A percentile compares a stretch with the other conserved stretches of the same genome.
Conservation (phyloP, 2,113 vertebrate species). For the Urocitellus parryii region DNA sequence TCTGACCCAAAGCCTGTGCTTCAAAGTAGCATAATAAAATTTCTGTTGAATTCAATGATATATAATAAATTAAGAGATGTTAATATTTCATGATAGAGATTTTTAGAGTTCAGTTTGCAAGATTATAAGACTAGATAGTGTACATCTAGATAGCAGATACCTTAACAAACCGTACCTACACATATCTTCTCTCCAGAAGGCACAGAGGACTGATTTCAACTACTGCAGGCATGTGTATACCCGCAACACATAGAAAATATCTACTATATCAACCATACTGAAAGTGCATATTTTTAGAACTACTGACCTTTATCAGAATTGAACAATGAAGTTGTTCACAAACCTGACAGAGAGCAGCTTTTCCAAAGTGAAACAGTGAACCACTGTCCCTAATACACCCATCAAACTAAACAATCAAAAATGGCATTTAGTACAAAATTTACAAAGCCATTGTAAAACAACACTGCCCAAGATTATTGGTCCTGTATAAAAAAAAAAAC, state of each 20-base stretch:
- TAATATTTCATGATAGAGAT: conserved; percentile 48
- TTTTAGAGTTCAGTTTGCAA: background rate
- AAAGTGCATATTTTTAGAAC: conserved; percentile 69
- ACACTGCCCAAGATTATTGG: conserved; percentile 48
- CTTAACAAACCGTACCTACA: background rate
- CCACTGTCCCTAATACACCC: conserved; percentile 43
- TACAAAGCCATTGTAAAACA: conserved; percentile 61
- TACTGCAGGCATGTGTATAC: conserved; percentile 22
- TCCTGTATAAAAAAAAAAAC: conserved; percentile 34
- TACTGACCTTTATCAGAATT: conserved; percentile 61
- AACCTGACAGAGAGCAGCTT: conserved; percentile 62
- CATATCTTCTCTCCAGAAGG: conserved; percentile 1
- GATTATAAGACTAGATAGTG: background rate
- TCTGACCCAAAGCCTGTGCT: background rate
- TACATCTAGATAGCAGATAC: background rate
- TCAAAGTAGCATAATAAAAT: conserved; percentile 53
- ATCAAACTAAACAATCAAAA: conserved; percentile 72
- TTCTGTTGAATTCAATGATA: background rate
- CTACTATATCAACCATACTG: conserved; percentile 52
- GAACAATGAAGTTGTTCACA: conserved; percentile 55
- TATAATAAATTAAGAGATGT: conserved; percentile 1
- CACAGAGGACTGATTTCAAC: conserved; percentile 9
- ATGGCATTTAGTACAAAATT: conserved; percentile 61
- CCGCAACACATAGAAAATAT: conserved; percentile 52
- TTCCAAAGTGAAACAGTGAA: conserved; percentile 56